phyloP scores from a whole-genome alignment of 35 echinoderm and acorn worm genomes.

The Amphiura filiformis region DNA sequence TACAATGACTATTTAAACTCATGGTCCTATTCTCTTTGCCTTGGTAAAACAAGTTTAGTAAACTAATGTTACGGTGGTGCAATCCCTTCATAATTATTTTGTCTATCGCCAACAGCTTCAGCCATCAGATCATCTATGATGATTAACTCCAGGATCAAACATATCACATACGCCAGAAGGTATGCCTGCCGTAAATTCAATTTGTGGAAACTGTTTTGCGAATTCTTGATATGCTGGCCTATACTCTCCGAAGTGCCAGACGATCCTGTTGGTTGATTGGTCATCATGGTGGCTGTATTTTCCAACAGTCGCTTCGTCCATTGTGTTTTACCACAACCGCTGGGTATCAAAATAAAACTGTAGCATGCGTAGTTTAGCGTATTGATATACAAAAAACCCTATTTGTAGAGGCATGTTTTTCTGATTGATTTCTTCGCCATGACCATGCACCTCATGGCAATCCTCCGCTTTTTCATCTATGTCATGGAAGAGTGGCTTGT shows the following conservation, averaged over 20 bases:
- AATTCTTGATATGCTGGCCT: not conserved
- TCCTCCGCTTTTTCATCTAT: not conserved
- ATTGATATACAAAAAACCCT: slow-evolving; percentile 10
- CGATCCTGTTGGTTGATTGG: not conserved
- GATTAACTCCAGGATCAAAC: not conserved
- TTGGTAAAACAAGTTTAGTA: slow-evolving; percentile 56
- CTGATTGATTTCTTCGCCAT: not conserved
- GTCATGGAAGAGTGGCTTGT: not conserved
- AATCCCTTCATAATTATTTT: slow-evolving; percentile 35
- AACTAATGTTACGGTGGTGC: slow-evolving; percentile 36
- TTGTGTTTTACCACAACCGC: not conserved
- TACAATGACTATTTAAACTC: slow-evolving; percentile 50
- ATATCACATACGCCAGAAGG: no score
- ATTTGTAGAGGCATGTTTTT: not conserved
- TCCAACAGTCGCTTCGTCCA: not conserved
- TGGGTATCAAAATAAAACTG: slow-evolving; percentile 20
- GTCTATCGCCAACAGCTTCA: slow-evolving; percentile 29
- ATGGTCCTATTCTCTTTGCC: slow-evolving; percentile 55
- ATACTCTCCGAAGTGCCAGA: not conserved
- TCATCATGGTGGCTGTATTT: not conserved
- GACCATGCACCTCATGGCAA: not conserved
- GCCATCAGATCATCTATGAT: no score
- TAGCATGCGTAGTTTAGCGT: slow-evolving; percentile 9
- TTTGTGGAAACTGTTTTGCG: not conserved
- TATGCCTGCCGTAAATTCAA: not conserved